A percentile compares a stretch with the other conserved stretches of the same genome.
These are phyloP conservation scores for Muscicapa adusta DNA, from an alignment of 2,113 vertebrate genomes.

Conservation along the genomic window DNA sequence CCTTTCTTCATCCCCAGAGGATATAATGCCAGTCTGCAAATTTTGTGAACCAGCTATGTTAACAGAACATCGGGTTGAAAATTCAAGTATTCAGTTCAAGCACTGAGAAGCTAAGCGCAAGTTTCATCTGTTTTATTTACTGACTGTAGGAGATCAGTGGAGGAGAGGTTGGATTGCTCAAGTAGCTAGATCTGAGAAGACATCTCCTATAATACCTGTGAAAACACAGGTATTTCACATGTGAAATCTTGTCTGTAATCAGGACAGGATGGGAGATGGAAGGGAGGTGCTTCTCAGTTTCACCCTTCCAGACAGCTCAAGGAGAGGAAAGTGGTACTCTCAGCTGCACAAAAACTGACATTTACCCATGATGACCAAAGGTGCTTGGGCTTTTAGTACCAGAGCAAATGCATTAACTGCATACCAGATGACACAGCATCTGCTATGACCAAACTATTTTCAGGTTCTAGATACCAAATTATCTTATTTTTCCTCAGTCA, in stretches of 20 bases:
- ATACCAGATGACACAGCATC: neutral
- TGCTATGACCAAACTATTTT: neutral
- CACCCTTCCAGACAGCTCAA: neutral
- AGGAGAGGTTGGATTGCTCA: neutral
- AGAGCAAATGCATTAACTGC: fast-evolving
- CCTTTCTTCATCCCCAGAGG: neutral
- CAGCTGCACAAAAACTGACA: neutral
- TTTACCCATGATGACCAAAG: neutral
- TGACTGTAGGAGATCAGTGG: neutral
- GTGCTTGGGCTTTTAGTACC: neutral
- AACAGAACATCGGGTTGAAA: neutral
- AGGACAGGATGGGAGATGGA: neutral
- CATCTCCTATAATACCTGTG: neutral
- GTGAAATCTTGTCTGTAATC: neutral
- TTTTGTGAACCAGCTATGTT: neutral
- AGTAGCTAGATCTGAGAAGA: neutral
- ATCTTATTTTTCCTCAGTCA: neutral
- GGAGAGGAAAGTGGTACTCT: neutral
- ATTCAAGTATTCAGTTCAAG: neutral
- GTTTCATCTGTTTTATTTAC: neutral
- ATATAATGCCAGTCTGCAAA: neutral
- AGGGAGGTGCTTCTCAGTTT: neutral
- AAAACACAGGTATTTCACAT: too few species aligned
- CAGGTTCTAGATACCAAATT: neutral
- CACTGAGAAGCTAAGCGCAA: neutral